Evolutionary conservation across 1,140 invertebrate species (phyloP).

Genomic region (Drosophila mojavensis): DNA sequence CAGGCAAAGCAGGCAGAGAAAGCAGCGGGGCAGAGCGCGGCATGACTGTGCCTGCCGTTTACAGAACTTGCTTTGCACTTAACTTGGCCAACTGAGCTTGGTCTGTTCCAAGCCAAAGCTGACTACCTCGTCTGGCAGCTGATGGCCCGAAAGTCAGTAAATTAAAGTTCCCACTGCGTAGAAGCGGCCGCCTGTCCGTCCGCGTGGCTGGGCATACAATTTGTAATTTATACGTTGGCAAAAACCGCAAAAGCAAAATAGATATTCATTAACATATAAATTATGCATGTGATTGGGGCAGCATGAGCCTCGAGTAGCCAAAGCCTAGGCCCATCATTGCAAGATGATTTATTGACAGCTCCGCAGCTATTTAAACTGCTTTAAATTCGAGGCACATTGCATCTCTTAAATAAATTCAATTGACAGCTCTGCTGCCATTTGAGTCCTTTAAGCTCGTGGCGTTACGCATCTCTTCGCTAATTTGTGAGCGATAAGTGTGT

Average conservation of each 20-base stretch:
- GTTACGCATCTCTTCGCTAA: slow-evolving; percentile 14
- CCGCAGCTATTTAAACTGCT: slow-evolving; percentile 10
- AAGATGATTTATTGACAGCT: slow-evolving; percentile 67
- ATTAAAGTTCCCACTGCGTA: slow-evolving; percentile 73
- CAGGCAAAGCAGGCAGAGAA: neutral
- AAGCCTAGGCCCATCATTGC: slow-evolving; percentile 11
- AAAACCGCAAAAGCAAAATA: slow-evolving; percentile 80
- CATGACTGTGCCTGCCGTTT: slow-evolving; percentile 14
- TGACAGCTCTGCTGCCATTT: neutral
- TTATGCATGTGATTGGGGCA: slow-evolving; percentile 76
- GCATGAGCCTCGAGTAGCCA: slow-evolving; percentile 16
- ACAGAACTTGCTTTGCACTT: slow-evolving; percentile 24
- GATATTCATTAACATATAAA: slow-evolving; percentile 82
- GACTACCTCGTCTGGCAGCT: slow-evolving; percentile 61
- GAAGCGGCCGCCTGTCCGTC: slow-evolving; percentile 11
- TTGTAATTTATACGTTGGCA: slow-evolving; percentile 79
- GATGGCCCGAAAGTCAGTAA: slow-evolving; percentile 81
- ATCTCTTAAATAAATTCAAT: slow-evolving; percentile 17
- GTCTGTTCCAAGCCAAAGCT: neutral
- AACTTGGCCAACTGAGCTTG: slow-evolving; percentile 12
- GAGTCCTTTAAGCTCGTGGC: slow-evolving; percentile 36
- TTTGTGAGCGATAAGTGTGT: slow-evolving; percentile 25
- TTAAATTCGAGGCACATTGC: slow-evolving; percentile 23
- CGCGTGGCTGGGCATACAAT: slow-evolving; percentile 57
- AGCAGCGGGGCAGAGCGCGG: neutral